Percentiles rank a stretch among this genome's conserved stretches.
Evolutionary conservation across 2,888 invertebrate species (phyloP).

Genomic region (Temnothorax unifasciatus): DNA sequence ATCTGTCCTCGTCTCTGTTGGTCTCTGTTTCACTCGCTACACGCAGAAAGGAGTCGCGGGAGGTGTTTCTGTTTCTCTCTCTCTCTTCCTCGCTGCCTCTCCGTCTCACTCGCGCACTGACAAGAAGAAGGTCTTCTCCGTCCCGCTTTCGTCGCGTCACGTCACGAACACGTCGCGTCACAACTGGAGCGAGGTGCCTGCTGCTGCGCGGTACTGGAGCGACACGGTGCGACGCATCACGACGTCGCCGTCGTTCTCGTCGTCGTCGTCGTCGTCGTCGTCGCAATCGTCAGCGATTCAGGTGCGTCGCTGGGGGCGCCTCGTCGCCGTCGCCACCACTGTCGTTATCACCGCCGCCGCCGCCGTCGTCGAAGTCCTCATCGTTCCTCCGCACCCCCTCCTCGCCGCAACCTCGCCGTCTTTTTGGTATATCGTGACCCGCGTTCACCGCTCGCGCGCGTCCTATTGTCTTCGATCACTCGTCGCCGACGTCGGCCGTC

Average conservation of each 20-base stretch:
- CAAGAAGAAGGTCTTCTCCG: constrained; percentile 10
- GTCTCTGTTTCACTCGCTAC: not conserved
- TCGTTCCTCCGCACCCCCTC: constrained; percentile 3
- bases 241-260: constrained; percentile 31
- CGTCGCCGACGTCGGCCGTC: not conserved
- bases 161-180: constrained; percentile 70
- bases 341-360: constrained; percentile 56
- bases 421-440: not conserved
- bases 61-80: constrained; percentile 23
- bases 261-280: constrained; percentile 25
- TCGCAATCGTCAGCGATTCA: constrained; percentile 30
- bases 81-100: not conserved
- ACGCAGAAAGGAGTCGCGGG: constrained; percentile 8
- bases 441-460: not conserved
- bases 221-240: constrained; percentile 34
- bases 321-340: constrained; percentile 60
- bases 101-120: constrained; percentile 22
- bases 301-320: constrained; percentile 49
- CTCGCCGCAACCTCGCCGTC: not conserved
- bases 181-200: constrained; percentile 60
- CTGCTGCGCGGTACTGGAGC: constrained; percentile 30
- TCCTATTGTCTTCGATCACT: constrained; percentile 35
- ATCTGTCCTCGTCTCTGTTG: not conserved
- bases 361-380: constrained; percentile 16
- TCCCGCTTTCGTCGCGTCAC: constrained; percentile 56